A percentile compares a stretch with the other conserved stretches of the same genome.
phyloP scores from a whole-genome alignment of 2,797 vertebrate species.

The Okamejei kenojei region DNA sequence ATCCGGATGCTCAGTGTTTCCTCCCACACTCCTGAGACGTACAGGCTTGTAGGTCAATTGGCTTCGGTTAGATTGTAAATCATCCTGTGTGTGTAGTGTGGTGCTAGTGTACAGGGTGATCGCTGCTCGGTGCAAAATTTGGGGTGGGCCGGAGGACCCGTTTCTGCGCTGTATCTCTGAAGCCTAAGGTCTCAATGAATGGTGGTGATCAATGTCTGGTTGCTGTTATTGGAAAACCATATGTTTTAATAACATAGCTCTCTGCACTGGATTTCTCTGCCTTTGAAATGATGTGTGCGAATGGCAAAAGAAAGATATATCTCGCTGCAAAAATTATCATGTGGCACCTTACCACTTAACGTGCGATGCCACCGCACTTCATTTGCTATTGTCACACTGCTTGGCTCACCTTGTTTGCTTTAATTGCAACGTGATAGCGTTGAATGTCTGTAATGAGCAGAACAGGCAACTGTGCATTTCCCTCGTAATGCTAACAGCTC shows the following conservation, averaged over 20 bases:
- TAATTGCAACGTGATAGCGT: slow-evolving; percentile 7
- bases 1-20: too few species aligned
- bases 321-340: slow-evolving; percentile 30
- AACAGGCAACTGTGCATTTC: slow-evolving; percentile 20
- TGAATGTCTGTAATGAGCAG: slow-evolving; percentile 20
- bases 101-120: too few species aligned
- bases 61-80: too few species aligned
- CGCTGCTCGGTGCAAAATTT: too few species aligned
- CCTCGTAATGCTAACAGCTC: neutral
- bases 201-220: neutral
- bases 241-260: slow-evolving; percentile 2
- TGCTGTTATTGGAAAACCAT: neutral
- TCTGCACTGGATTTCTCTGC: neutral
- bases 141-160: too few species aligned
- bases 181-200: neutral
- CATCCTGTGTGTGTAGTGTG: too few species aligned
- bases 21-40: too few species aligned
- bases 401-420: slow-evolving; percentile 36
- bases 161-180: too few species aligned
- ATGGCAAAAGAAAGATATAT: neutral
- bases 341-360: neutral
- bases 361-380: slow-evolving; percentile 28
- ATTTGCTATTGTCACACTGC: slow-evolving; percentile 25
- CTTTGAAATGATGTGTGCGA: slow-evolving; percentile 11
- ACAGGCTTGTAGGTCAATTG: too few species aligned